Base-by-base conservation (phyloP, 2,888 invertebrate species). In the Tiliacea aurago region DNA sequence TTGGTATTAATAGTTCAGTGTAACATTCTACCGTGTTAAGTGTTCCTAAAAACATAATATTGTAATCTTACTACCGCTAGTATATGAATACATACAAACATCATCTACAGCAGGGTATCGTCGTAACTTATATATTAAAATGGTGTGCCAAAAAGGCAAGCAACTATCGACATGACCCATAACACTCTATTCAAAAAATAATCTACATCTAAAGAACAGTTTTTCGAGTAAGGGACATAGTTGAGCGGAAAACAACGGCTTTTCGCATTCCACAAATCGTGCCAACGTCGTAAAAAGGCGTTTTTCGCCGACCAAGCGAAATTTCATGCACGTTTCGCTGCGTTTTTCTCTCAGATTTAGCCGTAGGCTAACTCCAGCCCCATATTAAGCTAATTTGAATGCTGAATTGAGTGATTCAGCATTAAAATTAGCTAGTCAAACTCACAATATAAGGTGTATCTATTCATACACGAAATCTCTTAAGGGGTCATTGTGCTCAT, bases 11-110 rank as follows among this genome's bases (percentile, higher is more conserved):
- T 6, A 93, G 28, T 55, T 89, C 86, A 4, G 87, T 80, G 78
- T 94, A 93, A 73, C 93, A 92, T 83, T 92, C 91, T 1, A 91
- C 93, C 2, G 89, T 79, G 51, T 89, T 74, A 1, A 93, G 73
- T 4, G 86, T 89, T 4, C 93, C 94, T 94, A 84, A 66, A 91
- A 83, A 55, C 33, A 47, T 18, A 56, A 11, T 55, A 47, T 33
- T 28, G 10, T 41, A 9, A 41, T 28, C 28, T n/a, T n/a, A n/a
- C n/a, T n/a, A n/a, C n/a, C n/a, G n/a, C n/a, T n/a, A n/a, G n/a
- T n/a, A n/a, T n/a, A n/a, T n/a, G n/a, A n/a, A n/a, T n/a, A n/a
- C n/a, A n/a, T n/a, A n/a, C n/a, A n/a, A n/a, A n/a, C n/a, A n/a
- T n/a, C n/a, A n/a, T 28, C 6, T 66, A 9, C 20, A 15, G n/a